Evolutionary conservation across 2,888 invertebrate genomes (phyloP), one percentile per base, ranked within the genome.

Genomic region (Campoplex nolae): DNA sequence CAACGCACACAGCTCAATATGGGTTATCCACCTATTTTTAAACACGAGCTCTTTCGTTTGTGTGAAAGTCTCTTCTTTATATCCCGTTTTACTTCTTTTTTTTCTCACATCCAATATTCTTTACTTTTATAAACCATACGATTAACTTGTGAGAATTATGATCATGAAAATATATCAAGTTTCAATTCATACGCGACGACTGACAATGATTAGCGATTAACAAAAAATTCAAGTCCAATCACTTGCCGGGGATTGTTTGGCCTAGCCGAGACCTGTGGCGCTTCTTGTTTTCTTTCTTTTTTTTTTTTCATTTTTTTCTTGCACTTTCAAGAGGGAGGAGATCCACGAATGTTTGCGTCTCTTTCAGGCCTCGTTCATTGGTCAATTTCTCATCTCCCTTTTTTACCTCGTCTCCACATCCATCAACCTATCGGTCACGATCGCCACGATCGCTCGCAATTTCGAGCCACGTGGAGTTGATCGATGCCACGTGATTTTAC

Each of bases 21-120:
- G 84, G 87, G 87, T 87, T 87, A 87, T 87, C 84, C 84, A 85
- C 83, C 89, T 89, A 89, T 89, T 89, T 89, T 88, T 89, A 89
- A 88, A 88, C 88, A 83, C 88, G 88, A 89, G 89, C 88, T 85
- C 86, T 83, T 83, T 82, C 78, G 71, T 78, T 83, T 84, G 81
- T 75, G 73, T 85, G 23, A 75, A 74, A 71, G 78, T 75, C 76
- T 86, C 73, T 73, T 77, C 74, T 38, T 51, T 84, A 74, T 79
- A 62, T 58, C 42, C 28, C 84, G 68, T 48, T 62, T 23, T 23
- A 23, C 23, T 23, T 23, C 54, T n/a, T n/a, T 32, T 56, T 70
- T 56, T 45, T 42, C 3, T n/a, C 18, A n/a, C 58, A 4, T 32
- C 32, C 7, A 3, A n/a, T 51, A 18, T 51, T 62, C 6, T 32